Base-by-base conservation (phyloP, 2,113 vertebrate species). In the Telmatochromis sp. region DNA sequence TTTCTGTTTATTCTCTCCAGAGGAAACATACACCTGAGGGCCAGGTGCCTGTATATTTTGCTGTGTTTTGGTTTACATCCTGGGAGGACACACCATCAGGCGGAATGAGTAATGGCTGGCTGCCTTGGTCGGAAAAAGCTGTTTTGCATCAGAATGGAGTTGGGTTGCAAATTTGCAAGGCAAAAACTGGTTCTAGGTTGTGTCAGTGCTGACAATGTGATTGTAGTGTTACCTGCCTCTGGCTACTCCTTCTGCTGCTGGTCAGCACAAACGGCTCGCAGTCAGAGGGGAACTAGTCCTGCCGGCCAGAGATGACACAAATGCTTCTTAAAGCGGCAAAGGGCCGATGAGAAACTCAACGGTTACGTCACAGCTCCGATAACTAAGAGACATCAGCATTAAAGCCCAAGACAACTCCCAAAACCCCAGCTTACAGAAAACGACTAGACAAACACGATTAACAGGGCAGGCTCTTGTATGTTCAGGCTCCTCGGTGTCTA, bases 111-210 rank as follows among this genome's bases (percentile, higher is more conserved):
- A 86, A 90, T 57, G 40, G 57, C 57, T 40, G 80, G 73, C 88
- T 73, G 88, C 81, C 83, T 26, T 68, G 17, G 31, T 82, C 23
- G 87, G 91, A 93, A 93, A 91, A 91, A 88, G 45, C 83, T 80
- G 81, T 40, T 94, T 90, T 91, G 93, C 94, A 93, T 93, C 14
- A 28, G 83, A 89, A 83, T 83, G 84, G 89, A 71, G 83, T 79
- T 86, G 51, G 78, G 80, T 87, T 88, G 85, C 88, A 50, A 37
- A 94, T 95, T 95, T 95, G 95, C 95, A 93, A 95, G 89, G 91
- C 93, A 95, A 95, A 94, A 84, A 54, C 14, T 14, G 50, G 11
- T 73, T 83, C 21, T 26, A 82, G 50, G 47, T 68, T 50, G 78
- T 33, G 51, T 47, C 84, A 83, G 78, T 51, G 75, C 89, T 92